Base-by-base conservation (phyloP, 53 echinoderm and acorn worm species). In the Holothuria scabra region DNA sequence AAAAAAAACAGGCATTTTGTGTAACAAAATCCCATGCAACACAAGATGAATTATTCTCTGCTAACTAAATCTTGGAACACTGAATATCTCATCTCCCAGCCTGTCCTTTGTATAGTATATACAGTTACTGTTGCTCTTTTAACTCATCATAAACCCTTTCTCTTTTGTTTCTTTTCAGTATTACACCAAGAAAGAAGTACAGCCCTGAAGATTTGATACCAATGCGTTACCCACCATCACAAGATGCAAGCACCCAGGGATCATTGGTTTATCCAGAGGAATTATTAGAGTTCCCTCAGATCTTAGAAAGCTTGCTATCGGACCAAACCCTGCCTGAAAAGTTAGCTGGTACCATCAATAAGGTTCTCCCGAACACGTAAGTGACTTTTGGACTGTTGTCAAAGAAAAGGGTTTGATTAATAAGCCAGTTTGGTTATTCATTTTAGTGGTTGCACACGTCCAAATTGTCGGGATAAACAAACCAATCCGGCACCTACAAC, bases 341-440 rank as follows among this genome's bases (percentile, higher is more conserved):
- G 62, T 78, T 97, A 24, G 97, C 97, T 1, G 90, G 86, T 3
- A 94, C 90, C 62, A 97, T 97, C 85, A 97, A 94, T 79, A 97
- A 84, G 85, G 87, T 85, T 1, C 76, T 88, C 21, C 92, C 94
- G 29, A 26, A 61, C 32, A 60, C 59, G 89, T 89, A 66, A 84
- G 89, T 80, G 12, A 35, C 4, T 31, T 9, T 52, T 16, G 52
- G 18, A 52, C 2, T 16, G 14, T 1, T 3, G 18, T 52, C 52
- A n/a, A n/a, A n/a, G n/a, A n/a, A n/a, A n/a, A n/a, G n/a, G n/a
- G n/a, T n/a, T n/a, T n/a, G n/a, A n/a, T n/a, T n/a, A n/a, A n/a
- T n/a, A n/a, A n/a, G n/a, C n/a, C n/a, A n/a, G n/a, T n/a, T n/a
- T n/a, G n/a, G n/a, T n/a, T n/a, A n/a, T n/a, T n/a, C n/a, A n/a